These are phyloP conservation scores for Pseudocheirus occidentalis DNA, from an alignment of 2,797 vertebrate species.

Conservation along the genomic window DNA sequence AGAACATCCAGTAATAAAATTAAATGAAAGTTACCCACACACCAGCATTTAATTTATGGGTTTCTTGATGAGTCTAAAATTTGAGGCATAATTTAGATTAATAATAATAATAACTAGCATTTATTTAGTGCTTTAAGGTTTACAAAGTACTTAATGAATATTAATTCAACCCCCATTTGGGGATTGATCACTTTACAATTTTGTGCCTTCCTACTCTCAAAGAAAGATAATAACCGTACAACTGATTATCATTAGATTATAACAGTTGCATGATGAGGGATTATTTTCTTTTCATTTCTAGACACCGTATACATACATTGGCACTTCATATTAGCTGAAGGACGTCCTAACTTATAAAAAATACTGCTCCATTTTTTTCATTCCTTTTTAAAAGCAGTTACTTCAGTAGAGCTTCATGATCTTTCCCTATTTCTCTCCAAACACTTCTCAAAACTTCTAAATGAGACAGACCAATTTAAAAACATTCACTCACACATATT, in stretches of 20 bases:
- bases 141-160: background rate
- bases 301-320: background rate
- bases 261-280: background rate
- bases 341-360: background rate
- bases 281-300: constrained; percentile 21
- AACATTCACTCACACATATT: background rate
- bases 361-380: constrained; percentile 12
- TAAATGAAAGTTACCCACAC: background rate
- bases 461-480: background rate
- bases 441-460: constrained; percentile 3
- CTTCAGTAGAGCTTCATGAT: background rate
- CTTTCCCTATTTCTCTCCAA: constrained; percentile 6
- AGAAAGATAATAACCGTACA: constrained; percentile 10
- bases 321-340: background rate
- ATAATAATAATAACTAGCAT: constrained; percentile 3
- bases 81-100: constrained; percentile 28
- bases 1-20: constrained; percentile 18
- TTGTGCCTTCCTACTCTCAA: constrained; percentile 22
- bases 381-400: background rate
- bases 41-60: background rate
- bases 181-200: constrained; percentile 24
- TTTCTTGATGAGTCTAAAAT: constrained; percentile 31
- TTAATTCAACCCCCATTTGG: too few relatives aligned
- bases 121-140: constrained; percentile 20
- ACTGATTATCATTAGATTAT: constrained; percentile 20